Evolutionary conservation across 2,888 invertebrate genomes (phyloP), one percentile per base, ranked within the genome.

Genomic region (Spialia ferax): DNA sequence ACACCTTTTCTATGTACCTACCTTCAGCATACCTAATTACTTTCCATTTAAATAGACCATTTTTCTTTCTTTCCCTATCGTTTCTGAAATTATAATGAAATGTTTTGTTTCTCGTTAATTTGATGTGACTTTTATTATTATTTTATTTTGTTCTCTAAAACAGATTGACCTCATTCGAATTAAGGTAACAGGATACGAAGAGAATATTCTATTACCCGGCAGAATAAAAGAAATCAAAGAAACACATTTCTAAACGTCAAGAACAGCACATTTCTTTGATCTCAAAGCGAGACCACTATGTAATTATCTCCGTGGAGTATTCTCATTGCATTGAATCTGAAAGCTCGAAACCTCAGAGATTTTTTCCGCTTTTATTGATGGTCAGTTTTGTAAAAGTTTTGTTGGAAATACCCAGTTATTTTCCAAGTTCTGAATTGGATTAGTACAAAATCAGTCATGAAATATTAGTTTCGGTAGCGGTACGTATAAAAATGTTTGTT

Each of bases 211-310:
- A 35, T 11, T 35, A 11, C 32, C 20, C 20, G 48, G 4, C 11
- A 18, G 4, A 20, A 48, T 4, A 11, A 48, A 48, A 22, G 20
- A 20, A 48, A 48, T 48, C 48, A 48, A 48, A 48, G 48, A 48
- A 48, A 48, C 48, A 48, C 20, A 48, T 20, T 48, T 48, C 20
- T 20, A 35, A 18, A 52, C 65, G 59, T 60, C 60, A 60, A 45
- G 59, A 60, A 45, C 66, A 60, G 35, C 35, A 23, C 42, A 38
- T 20, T 54, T 60, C 60, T 66, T 60, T 66, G 66, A 66, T 42
- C 13, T 59, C 65, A 66, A 66, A 66, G 66, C 52, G 64, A 38
- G 22, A 57, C 56, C 65, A 45, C 66, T 32, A 60, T 59, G 66
- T 66, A 66, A 66, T 66, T 66, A 60, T 60, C 60, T 60, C 15